Conservation (phyloP, 2,888 invertebrate species). For the Macaria liturata region DNA sequence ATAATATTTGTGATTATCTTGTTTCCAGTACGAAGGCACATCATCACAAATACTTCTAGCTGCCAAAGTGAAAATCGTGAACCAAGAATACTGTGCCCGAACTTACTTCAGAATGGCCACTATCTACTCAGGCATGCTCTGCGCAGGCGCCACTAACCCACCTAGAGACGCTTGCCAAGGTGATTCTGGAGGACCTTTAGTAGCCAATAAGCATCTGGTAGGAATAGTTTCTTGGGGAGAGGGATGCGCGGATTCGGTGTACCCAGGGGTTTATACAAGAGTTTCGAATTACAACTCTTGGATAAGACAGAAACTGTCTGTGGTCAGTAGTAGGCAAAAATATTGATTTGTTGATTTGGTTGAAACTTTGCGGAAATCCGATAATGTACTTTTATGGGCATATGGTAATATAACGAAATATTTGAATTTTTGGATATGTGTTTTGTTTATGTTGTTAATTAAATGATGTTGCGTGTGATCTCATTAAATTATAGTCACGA, state of each 20-base stretch:
- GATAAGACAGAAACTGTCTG: constrained; percentile 45
- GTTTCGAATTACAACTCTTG: constrained; percentile 66
- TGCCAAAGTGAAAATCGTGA: constrained; percentile 64
- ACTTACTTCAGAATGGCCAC: constrained; percentile 62
- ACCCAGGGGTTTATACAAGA: constrained; percentile 83
- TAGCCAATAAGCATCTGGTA: constrained; percentile 65
- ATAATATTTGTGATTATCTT: too few species aligned
- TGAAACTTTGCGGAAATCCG: too few species aligned
- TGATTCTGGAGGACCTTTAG: constrained; percentile 85
- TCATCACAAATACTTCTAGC: constrained; percentile 59
- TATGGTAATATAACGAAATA: too few species aligned
- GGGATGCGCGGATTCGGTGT: constrained; percentile 75
- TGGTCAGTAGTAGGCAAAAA: too few species aligned
- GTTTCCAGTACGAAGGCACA: constrained; percentile 62
- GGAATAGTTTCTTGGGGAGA: constrained; percentile 84
- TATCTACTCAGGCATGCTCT: constrained; percentile 69
- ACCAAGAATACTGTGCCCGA: constrained; percentile 56
- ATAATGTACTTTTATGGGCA: too few species aligned
- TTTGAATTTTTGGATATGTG: too few species aligned
- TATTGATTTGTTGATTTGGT: too few species aligned
- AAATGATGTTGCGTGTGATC: constrained; percentile 2
- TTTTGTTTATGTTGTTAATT: background rate
- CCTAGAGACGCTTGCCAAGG: constrained; percentile 78
- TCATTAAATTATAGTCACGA: background rate
- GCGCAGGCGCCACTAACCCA: constrained; percentile 60